Percentiles rank a stretch among this genome's conserved stretches.
Conservation (phyloP, 2,113 vertebrate genomes). For the Antechinus flavipes region DNA sequence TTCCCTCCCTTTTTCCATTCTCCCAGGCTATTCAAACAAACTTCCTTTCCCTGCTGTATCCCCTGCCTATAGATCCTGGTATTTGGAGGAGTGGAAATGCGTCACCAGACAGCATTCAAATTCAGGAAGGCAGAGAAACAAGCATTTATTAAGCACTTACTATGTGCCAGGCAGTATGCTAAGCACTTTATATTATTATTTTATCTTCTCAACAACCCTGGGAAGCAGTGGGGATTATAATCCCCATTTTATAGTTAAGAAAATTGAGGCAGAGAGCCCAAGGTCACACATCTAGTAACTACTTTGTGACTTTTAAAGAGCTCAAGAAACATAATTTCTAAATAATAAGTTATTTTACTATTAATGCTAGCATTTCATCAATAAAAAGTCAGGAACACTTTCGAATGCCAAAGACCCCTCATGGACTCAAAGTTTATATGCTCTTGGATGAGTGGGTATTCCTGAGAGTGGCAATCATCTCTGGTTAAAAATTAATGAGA, state of each 20-base stretch:
- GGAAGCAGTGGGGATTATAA: background rate
- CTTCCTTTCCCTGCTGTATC: background rate
- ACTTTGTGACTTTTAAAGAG: background rate
- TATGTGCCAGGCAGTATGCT: background rate
- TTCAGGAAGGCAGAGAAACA: background rate
- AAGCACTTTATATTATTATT: background rate
- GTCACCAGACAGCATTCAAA: background rate
- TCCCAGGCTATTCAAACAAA: background rate
- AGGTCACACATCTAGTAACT: background rate
- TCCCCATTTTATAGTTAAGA: background rate
- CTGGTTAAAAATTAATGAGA: no score
- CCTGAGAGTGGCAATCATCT: no score
- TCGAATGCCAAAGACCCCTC: no score
- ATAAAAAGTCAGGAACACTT: no score
- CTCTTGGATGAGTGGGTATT: no score
- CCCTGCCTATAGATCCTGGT: constrained; percentile 7
- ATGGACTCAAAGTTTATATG: no score
- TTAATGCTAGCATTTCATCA: no score
- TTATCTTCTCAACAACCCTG: background rate
- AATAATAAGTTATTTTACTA: no score
- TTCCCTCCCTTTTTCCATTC: background rate
- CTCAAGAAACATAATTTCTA: no score
- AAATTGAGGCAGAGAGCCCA: background rate
- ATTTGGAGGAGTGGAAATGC: background rate
- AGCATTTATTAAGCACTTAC: background rate